A percentile compares a stretch with the other conserved stretches of the same genome.
Conservation (phyloP, 2,888 invertebrate species). For the Pammene aurita region DNA sequence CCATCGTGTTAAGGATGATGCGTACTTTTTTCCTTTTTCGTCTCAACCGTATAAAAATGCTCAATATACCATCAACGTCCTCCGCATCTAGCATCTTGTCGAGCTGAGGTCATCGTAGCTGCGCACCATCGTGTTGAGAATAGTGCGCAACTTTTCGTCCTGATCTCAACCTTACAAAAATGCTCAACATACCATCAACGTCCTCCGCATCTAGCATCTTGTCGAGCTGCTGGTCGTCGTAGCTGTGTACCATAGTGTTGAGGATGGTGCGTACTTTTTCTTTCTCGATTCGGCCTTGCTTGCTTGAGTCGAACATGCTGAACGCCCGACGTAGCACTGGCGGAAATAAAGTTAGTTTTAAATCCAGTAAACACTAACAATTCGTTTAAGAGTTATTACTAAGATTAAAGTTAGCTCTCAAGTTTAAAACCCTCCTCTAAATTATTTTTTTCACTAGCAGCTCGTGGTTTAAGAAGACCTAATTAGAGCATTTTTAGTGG, state of each 20-base stretch:
- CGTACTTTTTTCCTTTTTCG: not conserved
- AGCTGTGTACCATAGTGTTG: conserved; percentile 91
- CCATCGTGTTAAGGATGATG: not conserved
- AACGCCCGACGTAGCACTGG: conserved; percentile 91
- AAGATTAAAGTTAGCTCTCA: too few relatives aligned
- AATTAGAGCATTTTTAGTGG: too few relatives aligned
- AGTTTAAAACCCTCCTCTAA: too few relatives aligned
- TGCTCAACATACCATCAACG: conserved; percentile 85
- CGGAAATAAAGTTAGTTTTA: conserved; percentile 43
- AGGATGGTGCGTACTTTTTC: conserved; percentile 91
- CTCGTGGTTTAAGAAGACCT: too few relatives aligned
- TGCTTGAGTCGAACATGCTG: conserved; percentile 92
- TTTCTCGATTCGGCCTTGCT: conserved; percentile 90
- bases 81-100: conserved; percentile 79
- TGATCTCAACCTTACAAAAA: not conserved
- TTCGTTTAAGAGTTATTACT: too few relatives aligned
- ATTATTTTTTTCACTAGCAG: too few relatives aligned
- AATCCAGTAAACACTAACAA: too few relatives aligned
- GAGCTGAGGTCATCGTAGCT: conserved; percentile 82
- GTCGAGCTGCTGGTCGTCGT: conserved; percentile 90
- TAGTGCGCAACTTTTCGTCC: not conserved
- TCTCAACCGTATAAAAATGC: conserved; percentile 54
- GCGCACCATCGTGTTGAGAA: not conserved
- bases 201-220: conserved; percentile 90
- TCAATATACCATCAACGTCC: conserved; percentile 88